A percentile compares a stretch with the other conserved stretches of the same genome.
phyloP scores from a whole-genome alignment of 2,888 invertebrate species.

The Scaptomyza tumidula region DNA sequence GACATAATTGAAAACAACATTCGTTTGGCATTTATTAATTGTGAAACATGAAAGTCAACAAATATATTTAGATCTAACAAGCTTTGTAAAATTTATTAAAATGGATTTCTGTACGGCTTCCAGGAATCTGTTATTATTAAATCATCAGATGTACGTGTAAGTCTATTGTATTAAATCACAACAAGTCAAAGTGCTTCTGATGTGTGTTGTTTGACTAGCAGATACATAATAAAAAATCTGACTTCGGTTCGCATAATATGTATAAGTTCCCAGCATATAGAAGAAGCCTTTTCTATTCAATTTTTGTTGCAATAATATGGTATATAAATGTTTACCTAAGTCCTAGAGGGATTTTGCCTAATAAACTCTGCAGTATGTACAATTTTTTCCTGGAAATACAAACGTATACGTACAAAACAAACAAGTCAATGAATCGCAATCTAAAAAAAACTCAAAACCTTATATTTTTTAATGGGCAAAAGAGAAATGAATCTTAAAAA shows the following conservation, averaged over 20 bases:
- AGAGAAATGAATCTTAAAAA: neutral
- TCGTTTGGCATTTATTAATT: no score
- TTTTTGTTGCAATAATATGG: neutral
- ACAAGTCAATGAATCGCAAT: constrained; percentile 17
- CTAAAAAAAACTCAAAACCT: no score
- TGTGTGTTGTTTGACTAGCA: neutral
- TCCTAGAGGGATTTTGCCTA: constrained; percentile 2
- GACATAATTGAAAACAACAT: no score
- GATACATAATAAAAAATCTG: neutral
- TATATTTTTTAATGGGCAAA: neutral
- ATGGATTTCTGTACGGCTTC: neutral
- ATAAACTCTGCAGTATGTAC: constrained; percentile 8
- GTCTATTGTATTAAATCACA: neutral
- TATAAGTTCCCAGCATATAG: neutral
- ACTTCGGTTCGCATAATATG: neutral
- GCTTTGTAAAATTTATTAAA: no score
- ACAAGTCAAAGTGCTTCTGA: neutral
- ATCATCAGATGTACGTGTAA: neutral
- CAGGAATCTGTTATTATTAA: constrained; percentile 1
- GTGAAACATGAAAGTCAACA: no score
- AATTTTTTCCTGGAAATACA: constrained; percentile 5
- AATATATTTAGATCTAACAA: neutral
- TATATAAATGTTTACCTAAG: constrained; percentile 1
- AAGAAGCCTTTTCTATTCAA: neutral
- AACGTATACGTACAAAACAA: neutral